Conservation (phyloP, 2,888 invertebrate species). For the Chrysodeixis includens region DNA sequence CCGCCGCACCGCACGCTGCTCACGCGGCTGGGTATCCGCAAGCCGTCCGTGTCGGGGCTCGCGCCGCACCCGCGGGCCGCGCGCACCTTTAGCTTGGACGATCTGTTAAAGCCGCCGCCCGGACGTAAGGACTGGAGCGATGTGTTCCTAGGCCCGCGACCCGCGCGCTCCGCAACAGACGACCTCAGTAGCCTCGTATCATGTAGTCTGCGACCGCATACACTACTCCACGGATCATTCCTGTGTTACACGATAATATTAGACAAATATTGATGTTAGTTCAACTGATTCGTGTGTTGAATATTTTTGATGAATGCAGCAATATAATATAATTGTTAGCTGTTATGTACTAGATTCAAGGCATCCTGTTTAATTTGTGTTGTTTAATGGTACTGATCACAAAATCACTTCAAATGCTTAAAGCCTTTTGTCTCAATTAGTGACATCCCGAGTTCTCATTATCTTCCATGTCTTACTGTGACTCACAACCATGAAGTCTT, state of each 20-base stretch:
- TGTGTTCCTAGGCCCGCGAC: conserved; percentile 69
- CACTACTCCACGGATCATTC: conserved; percentile 24
- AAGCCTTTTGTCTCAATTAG: conserved; percentile 48
- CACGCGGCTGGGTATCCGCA: conserved; percentile 95
- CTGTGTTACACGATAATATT: conserved; percentile 21
- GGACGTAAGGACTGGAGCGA: conserved; percentile 92
- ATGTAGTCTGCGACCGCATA: conserved; percentile 41
- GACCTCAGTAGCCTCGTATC: conserved; percentile 32
- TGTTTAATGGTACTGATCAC: conserved; percentile 28
- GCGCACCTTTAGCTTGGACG: conserved; percentile 96
- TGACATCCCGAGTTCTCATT: conserved; percentile 16
- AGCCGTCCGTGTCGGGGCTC: conserved; percentile 95
- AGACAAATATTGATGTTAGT: conserved; percentile 13
- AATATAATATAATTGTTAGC: conserved; percentile 30
- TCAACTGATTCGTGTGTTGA: conserved; percentile 20
- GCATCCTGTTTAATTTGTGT: conserved; percentile 17
- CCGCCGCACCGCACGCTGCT: conserved; percentile 92
- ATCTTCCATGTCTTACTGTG: conserved; percentile 33
- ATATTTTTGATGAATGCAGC: conserved; percentile 26
- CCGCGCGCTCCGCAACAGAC: conserved; percentile 79
- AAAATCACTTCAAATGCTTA: conserved; percentile 32
- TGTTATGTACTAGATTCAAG: conserved; percentile 40
- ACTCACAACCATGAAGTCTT: conserved; percentile 31
- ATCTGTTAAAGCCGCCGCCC: conserved; percentile 95
- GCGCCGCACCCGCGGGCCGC: conserved; percentile 92